Evolutionary conservation across 2,113 vertebrate species (phyloP).

Genomic region (Rhinoderma darwinii): DNA sequence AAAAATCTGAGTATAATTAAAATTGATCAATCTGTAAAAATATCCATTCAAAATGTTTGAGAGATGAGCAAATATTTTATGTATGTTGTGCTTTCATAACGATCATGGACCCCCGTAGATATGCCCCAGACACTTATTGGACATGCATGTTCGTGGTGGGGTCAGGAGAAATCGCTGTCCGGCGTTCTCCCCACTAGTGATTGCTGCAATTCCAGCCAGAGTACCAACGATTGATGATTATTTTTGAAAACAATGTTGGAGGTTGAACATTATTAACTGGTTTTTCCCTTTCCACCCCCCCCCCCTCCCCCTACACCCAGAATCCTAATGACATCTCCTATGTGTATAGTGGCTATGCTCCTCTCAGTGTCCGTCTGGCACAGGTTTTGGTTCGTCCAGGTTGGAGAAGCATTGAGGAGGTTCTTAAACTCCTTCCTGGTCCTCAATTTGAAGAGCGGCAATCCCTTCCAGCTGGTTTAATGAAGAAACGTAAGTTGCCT

Average conservation of each 20-base stretch:
- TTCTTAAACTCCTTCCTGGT: conserved; percentile 93
- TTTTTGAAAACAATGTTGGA: background rate
- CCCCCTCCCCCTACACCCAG: conserved; percentile 66
- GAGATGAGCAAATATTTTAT: too few relatives aligned
- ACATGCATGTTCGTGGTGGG: too few relatives aligned
- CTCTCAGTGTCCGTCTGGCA: conserved; percentile 90
- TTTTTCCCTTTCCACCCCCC: background rate
- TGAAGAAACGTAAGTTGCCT: conserved; percentile 76
- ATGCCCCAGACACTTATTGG: too few relatives aligned
- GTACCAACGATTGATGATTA: background rate
- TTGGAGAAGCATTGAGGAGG: conserved; percentile 97
- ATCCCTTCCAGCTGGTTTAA: conserved; percentile 84
- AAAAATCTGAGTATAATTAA: too few relatives aligned
- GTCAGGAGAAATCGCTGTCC: too few relatives aligned
- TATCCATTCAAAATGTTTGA: too few relatives aligned
- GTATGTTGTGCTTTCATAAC: too few relatives aligned
- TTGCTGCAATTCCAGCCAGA: background rate
- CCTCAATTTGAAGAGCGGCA: conserved; percentile 97
- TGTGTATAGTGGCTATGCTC: conserved; percentile 95
- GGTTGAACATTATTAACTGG: background rate
- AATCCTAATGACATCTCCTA: conserved; percentile 97
- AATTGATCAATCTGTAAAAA: too few relatives aligned
- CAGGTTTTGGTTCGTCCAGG: conserved; percentile 92
- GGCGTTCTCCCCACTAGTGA: background rate
- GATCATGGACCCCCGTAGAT: too few relatives aligned